Conservation (phyloP, 2,797 vertebrate genomes). For the Carapus acus region DNA sequence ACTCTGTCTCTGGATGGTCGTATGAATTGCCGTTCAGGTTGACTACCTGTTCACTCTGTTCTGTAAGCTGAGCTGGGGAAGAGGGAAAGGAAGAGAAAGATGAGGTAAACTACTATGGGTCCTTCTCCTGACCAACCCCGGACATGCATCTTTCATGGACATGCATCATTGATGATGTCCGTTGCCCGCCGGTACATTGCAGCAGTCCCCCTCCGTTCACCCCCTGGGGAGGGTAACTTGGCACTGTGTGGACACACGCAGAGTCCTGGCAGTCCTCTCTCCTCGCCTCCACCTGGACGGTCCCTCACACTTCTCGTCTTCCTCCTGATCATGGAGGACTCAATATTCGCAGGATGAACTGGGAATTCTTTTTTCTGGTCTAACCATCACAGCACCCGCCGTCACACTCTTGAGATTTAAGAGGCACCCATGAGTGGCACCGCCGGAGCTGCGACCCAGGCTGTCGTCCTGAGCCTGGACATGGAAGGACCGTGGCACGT, state of each 20-base stretch:
- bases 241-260: slow-evolving; percentile 1
- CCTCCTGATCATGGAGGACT: neutral
- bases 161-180: slow-evolving; percentile 67
- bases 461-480: slow-evolving; percentile 39
- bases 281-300: too few species aligned
- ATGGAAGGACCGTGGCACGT: slow-evolving; percentile 32
- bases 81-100: slow-evolving; percentile 37
- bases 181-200: slow-evolving; percentile 39
- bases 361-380: neutral
- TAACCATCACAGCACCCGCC: neutral
- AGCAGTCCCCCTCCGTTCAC: slow-evolving; percentile 19
- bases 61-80: slow-evolving; percentile 59
- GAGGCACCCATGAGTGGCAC: slow-evolving; percentile 51
- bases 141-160: slow-evolving; percentile 69
- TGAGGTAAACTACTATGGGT: slow-evolving; percentile 31
- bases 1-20: too few species aligned
- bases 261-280: neutral
- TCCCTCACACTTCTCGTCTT: neutral
- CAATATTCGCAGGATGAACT: neutral
- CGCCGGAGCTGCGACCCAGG: slow-evolving; percentile 25
- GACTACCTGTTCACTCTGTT: slow-evolving; percentile 33
- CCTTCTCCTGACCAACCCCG: slow-evolving; percentile 54
- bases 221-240: slow-evolving; percentile 18
- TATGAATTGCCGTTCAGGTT: too few species aligned
- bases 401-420: slow-evolving; percentile 3